phyloP scores from a whole-genome alignment of 2,797 vertebrate genomes.

The Clarias platycephalus region DNA sequence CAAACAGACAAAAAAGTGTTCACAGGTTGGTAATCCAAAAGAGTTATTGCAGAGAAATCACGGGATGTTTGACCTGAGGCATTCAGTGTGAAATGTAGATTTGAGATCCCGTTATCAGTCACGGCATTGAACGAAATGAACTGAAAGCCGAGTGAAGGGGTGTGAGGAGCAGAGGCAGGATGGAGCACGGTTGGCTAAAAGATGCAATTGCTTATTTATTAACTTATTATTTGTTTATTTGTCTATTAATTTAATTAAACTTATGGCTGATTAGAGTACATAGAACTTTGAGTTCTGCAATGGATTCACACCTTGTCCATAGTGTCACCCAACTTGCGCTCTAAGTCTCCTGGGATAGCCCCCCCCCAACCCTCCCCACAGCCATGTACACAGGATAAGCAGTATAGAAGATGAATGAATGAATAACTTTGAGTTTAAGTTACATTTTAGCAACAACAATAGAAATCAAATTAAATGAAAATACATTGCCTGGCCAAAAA shows the following conservation, averaged over 20 bases:
- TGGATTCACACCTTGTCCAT: no score
- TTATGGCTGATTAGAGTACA: not conserved
- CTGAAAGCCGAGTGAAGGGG: slow-evolving; percentile 20
- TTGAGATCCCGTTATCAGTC: not conserved
- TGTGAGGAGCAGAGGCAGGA: slow-evolving; percentile 2
- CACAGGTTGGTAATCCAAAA: not conserved
- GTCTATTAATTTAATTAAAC: not conserved
- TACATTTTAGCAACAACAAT: no score
- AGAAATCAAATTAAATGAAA: no score
- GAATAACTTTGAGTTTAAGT: no score
- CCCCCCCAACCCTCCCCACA: no score
- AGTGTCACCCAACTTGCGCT: no score
- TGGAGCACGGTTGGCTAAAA: not conserved
- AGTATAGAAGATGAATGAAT: no score
- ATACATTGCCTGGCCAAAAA: no score
- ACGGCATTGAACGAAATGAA: slow-evolving; percentile 34
- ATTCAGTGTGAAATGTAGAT: slow-evolving; percentile 25
- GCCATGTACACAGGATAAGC: no score
- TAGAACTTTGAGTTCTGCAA: no score
- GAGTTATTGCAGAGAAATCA: slow-evolving; percentile 29
- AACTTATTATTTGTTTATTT: not conserved
- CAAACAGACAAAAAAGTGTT: slow-evolving; percentile 2
- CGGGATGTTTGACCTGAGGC: slow-evolving; percentile 15
- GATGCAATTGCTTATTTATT: not conserved
- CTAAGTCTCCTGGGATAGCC: no score